Evolutionary conservation across 2,888 invertebrate genomes (phyloP).

Genomic region (Tipula helvola): DNA sequence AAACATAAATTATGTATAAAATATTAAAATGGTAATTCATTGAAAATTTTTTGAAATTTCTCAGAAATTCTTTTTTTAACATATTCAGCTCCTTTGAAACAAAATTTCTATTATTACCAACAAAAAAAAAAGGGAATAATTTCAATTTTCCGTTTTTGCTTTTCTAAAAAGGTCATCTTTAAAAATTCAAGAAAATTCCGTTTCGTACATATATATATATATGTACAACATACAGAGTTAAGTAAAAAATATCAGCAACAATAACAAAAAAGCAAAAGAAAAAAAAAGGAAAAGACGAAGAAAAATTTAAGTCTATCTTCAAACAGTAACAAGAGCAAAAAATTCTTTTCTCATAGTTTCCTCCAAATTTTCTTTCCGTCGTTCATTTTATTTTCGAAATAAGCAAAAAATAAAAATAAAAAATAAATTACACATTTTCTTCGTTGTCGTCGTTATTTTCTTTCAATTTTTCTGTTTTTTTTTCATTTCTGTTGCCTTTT

Average conservation of each 20-base stretch:
- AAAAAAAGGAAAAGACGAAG: neutral
- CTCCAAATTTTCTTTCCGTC: neutral
- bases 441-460: neutral
- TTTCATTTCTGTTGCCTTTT: neutral
- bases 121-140: neutral
- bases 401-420: neutral
- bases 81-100: neutral
- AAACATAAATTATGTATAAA: neutral
- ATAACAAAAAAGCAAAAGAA: neutral
- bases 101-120: neutral
- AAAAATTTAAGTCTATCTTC: conserved; percentile 4
- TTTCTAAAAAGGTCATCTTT: neutral
- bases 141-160: neutral
- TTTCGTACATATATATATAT: neutral
- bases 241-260: neutral
- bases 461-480: neutral
- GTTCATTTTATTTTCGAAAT: neutral
- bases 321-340: neutral
- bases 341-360: neutral
- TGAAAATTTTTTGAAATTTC: neutral
- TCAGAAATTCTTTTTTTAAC: neutral
- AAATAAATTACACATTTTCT: conserved; percentile 4
- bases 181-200: neutral
- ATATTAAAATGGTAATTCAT: neutral
- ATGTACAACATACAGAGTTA: neutral